Evolutionary conservation across 1,140 invertebrate species (phyloP).

Genomic region (Danaus melanippus): DNA sequence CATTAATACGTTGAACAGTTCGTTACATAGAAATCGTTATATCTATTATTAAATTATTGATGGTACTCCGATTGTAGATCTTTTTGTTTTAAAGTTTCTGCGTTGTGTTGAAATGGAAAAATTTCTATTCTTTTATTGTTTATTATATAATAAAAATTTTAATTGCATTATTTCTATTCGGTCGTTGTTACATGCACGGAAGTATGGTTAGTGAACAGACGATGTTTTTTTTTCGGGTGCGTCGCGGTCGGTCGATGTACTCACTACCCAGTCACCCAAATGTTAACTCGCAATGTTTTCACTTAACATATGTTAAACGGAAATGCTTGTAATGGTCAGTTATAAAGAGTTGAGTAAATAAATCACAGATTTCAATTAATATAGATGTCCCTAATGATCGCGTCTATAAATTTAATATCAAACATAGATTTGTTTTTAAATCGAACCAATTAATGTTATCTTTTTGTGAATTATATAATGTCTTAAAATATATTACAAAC

Average conservation of each 20-base stretch:
- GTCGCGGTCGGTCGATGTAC: slow-evolving; percentile 20
- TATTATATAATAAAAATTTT: slow-evolving; percentile 1
- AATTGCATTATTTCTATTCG: neutral
- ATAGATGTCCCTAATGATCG: no score
- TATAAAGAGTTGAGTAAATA: no score
- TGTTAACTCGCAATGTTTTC: slow-evolving; percentile 34
- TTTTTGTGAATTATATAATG: no score
- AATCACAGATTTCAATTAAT: no score
- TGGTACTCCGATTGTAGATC: neutral
- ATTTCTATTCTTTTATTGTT: neutral
- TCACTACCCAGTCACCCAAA: slow-evolving; percentile 34
- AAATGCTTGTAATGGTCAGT: no score
- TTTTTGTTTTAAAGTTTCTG: neutral
- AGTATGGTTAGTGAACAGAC: slow-evolving; percentile 32
- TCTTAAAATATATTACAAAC: no score
- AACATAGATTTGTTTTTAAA: no score
- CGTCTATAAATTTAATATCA: no score
- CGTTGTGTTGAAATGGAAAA: no score
- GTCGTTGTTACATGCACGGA: slow-evolving; percentile 18
- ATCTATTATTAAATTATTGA: neutral
- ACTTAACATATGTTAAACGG: slow-evolving; percentile 16
- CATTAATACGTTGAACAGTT: neutral
- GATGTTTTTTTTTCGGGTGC: slow-evolving; percentile 28
- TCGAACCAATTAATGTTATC: no score
- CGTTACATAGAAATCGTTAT: no score